Percentiles rank a stretch among this genome's conserved stretches.
phyloP scores from a whole-genome alignment of 2,797 vertebrate genomes.

The Lates japonicus region DNA sequence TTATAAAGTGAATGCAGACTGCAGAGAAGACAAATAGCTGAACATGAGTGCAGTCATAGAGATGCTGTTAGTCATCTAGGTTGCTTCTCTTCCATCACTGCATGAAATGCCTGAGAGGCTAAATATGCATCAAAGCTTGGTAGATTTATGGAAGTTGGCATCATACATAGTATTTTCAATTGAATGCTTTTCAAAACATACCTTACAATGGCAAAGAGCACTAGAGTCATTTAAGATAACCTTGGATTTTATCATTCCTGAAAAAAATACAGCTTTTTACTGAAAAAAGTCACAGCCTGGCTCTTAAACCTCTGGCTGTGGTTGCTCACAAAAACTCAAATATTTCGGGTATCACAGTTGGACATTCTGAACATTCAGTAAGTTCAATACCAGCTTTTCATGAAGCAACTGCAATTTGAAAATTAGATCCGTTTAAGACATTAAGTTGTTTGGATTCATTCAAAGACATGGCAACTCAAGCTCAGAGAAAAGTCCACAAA shows the following conservation, averaged over 20 bases:
- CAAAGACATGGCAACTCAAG: no score
- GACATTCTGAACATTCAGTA: not conserved
- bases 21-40: constrained; percentile 16
- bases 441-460: no score
- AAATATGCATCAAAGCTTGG: constrained; percentile 19
- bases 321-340: not conserved
- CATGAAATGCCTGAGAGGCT: constrained; percentile 2
- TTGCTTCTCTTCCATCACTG: not conserved
- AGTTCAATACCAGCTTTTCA: not conserved
- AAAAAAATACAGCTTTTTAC: not conserved
- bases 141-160: not conserved
- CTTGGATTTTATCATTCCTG: not conserved
- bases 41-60: not conserved
- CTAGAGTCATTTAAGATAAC: not conserved
- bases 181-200: not conserved
- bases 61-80: not conserved
- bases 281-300: not conserved
- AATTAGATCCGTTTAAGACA: no score
- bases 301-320: no score
- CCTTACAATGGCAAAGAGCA: not conserved
- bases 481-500: no score
- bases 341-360: not conserved
- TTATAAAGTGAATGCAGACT: not conserved
- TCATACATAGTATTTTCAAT: not conserved
- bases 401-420: not conserved